Base-by-base conservation (phyloP, 1,140 invertebrate genomes). In the Sarcophaga peregrina region DNA sequence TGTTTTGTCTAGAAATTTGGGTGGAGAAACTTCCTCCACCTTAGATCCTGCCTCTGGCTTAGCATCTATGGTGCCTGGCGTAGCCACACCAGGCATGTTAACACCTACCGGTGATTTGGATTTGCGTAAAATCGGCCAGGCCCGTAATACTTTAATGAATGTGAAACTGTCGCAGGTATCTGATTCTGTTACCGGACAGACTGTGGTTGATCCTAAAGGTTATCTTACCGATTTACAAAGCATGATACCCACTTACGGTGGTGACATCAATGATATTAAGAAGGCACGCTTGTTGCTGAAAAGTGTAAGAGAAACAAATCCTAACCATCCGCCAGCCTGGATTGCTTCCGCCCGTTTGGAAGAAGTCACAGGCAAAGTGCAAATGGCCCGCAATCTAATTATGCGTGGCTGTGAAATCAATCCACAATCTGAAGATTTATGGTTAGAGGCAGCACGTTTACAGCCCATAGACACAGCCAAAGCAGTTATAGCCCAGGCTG, bases 201-300 rank as follows among this genome's bases (percentile, higher is more conserved):
- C 99, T 20, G 98, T 99, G 0, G 98, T 99, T 3, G 99, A 99
- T 93, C 98, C 99, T 0, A 99, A 99, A 91, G 98, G 98, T 11
- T 99, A 99, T 90, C 92, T 99, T 9, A 99, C 99, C 6, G 98
- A 99, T 91, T 92, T 99, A 48, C 98, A 99, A 89, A 98, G 97
- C 58, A 99, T 99, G 97, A 97, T 99, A 85, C 98, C 98, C 0
- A 97, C 97, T 17, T 98, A 99, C 91, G 98, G 98, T 8, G 98
- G 98, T 10, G 98, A 99, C 90, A 99, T 99, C 47, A 98, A 98
- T 91, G 98, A 99, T 89, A 98, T 99, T 7, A 99, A 99, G 90
- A 99, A 99, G 91, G 98, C 98, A 0, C 92, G 98, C 83, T 91
- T 99, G n/a, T 91, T 99, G 13, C 90, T 99, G 3, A 99, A 99